Conservation (phyloP, 1,140 invertebrate genomes). For the Helicoverpa zea region DNA sequence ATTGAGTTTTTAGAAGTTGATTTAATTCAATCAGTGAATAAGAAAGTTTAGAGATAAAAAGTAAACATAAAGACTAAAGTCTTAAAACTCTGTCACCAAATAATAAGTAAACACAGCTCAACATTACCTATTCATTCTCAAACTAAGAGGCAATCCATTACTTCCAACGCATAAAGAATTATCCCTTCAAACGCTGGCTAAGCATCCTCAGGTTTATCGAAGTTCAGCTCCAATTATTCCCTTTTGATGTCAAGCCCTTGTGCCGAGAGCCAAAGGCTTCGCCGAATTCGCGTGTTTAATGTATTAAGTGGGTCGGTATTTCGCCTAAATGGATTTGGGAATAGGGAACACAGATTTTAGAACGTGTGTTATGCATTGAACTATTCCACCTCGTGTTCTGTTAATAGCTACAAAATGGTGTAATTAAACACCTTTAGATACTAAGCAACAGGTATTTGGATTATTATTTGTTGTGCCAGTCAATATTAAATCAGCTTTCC, state of each 20-base stretch:
- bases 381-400: neutral
- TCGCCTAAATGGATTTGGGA: slow-evolving; percentile 23
- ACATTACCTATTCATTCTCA: neutral
- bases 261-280: slow-evolving; percentile 15
- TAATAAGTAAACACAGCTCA: neutral
- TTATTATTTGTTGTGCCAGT: too few relatives aligned
- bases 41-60: too few relatives aligned
- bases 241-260: slow-evolving; percentile 36
- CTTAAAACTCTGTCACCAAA: too few relatives aligned
- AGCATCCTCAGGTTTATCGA: slow-evolving; percentile 39
- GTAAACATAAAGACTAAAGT: too few relatives aligned
- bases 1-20: too few relatives aligned
- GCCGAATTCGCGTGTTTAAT: slow-evolving; percentile 32
- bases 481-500: too few relatives aligned
- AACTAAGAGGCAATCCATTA: slow-evolving; percentile 29
- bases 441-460: neutral
- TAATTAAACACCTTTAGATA: neutral
- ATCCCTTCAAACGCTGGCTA: slow-evolving; percentile 27
- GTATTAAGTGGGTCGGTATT: slow-evolving; percentile 36
- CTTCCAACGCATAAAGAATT: slow-evolving; percentile 39
- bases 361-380: neutral
- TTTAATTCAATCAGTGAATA: too few relatives aligned
- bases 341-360: slow-evolving; percentile 3
- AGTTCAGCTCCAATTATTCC: slow-evolving; percentile 47
- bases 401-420: neutral